Percentiles rank a stretch among this genome's conserved stretches.
Evolutionary conservation across 2,888 invertebrate species (phyloP).

Genomic region (Allophyes oxyacanthae): DNA sequence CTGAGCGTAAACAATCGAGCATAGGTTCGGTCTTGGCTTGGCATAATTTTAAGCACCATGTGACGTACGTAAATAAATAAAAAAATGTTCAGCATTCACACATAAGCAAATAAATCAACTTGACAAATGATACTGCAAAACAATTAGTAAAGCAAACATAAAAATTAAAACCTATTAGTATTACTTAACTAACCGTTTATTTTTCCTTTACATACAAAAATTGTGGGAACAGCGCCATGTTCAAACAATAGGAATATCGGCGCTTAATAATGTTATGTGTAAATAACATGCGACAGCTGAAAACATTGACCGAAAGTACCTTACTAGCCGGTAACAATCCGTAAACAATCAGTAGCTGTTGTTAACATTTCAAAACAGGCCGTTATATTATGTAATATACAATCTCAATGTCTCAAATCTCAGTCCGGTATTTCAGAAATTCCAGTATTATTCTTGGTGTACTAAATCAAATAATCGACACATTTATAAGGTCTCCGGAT

Average conservation of each 20-base stretch:
- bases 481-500: too few species aligned
- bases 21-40: too few species aligned
- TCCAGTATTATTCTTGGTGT: conserved; percentile 19
- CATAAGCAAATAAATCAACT: conserved; percentile 22
- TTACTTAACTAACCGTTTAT: conserved; percentile 41
- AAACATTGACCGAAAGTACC: conserved; percentile 51
- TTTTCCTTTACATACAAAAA: conserved; percentile 47
- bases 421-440: neutral
- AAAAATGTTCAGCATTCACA: conserved; percentile 4
- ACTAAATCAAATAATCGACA: conserved; percentile 17
- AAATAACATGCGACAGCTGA: conserved; percentile 50
- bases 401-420: conserved; percentile 26
- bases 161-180: conserved; percentile 28
- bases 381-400: conserved; percentile 26
- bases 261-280: conserved; percentile 33
- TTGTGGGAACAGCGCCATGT: conserved; percentile 19
- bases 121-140: conserved; percentile 22
- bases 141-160: conserved; percentile 35
- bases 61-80: too few species aligned
- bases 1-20: too few species aligned
- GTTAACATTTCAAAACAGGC: conserved; percentile 52
- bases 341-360: conserved; percentile 57
- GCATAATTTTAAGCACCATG: too few species aligned
- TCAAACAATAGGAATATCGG: conserved; percentile 32
- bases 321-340: conserved; percentile 35